These are phyloP conservation scores for Brachionichthys hirsutus DNA, from an alignment of 2,113 vertebrate species.

Conservation along the genomic window DNA sequence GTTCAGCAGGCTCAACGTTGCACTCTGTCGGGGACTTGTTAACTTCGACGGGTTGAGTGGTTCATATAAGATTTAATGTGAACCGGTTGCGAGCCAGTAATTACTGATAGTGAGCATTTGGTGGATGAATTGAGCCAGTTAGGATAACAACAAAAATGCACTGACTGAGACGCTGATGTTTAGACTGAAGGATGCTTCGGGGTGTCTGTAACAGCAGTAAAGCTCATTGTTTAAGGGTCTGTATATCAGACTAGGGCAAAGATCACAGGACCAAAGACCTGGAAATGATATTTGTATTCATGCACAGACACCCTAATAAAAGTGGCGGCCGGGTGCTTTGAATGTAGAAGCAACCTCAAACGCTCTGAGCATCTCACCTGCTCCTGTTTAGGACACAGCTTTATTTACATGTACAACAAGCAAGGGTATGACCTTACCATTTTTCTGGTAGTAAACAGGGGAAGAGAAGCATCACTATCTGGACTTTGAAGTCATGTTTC, in stretches of 20 bases:
- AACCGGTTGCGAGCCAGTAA: conserved; percentile 5
- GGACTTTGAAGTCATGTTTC: background rate
- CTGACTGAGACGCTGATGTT: background rate
- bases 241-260: conserved; percentile 4
- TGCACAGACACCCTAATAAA: background rate
- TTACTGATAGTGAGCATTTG: background rate
- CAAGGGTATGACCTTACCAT: conserved; percentile 23
- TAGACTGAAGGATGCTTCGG: too few relatives aligned
- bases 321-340: background rate
- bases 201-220: background rate
- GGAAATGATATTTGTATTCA: background rate
- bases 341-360: conserved; percentile 4
- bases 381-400: conserved; percentile 21
- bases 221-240: background rate
- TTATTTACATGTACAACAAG: conserved; percentile 26
- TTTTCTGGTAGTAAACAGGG: conserved; percentile 4
- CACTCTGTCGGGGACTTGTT: conserved; percentile 22
- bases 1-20: conserved; percentile 18
- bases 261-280: background rate
- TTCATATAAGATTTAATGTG: conserved; percentile 14
- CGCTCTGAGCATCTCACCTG: conserved; percentile 3
- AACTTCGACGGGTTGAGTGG: conserved; percentile 13
- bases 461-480: background rate
- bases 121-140: background rate
- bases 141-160: background rate